Evolutionary conservation across 2,113 vertebrate genomes (phyloP).

Genomic region (Telmatochromis brachygnathus): DNA sequence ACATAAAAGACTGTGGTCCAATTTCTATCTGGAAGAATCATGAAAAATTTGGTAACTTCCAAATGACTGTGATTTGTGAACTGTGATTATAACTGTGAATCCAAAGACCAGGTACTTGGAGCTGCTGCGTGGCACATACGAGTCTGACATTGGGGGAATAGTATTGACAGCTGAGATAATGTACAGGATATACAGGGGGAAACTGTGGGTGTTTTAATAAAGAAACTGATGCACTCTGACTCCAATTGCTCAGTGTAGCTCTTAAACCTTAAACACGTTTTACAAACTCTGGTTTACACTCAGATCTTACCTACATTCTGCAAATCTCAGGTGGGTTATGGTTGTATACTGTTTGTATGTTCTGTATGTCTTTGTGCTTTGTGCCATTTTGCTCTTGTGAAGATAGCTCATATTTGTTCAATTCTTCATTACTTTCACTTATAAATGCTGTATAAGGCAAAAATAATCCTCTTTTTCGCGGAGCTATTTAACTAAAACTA

Average conservation of each 20-base stretch:
- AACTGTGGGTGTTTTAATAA: fast-evolving
- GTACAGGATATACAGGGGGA: fast-evolving
- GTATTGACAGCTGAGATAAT: neutral
- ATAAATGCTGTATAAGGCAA: fast-evolving
- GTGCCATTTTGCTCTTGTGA: neutral
- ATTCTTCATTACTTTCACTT: fast-evolving
- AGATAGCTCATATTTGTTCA: neutral
- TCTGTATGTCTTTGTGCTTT: fast-evolving
- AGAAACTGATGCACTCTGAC: fast-evolving
- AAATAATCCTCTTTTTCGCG: fast-evolving
- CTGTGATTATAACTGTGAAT: neutral
- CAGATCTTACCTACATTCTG: fast-evolving
- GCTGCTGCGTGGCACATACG: fast-evolving
- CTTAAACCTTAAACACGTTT: fast-evolving
- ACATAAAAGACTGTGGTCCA: fast-evolving
- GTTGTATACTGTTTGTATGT: fast-evolving
- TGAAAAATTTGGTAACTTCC: fast-evolving
- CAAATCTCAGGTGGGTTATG: fast-evolving
- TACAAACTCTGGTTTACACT: neutral
- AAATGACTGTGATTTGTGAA: neutral
- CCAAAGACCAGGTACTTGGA: neutral
- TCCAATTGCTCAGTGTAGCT: neutral
- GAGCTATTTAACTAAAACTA: too few species aligned
- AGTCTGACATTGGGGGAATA: fast-evolving
- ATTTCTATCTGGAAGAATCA: fast-evolving